A percentile compares a stretch with the other conserved stretches of the same genome.
phyloP scores from a whole-genome alignment of 2,797 vertebrate genomes.

The Anas bernieri region DNA sequence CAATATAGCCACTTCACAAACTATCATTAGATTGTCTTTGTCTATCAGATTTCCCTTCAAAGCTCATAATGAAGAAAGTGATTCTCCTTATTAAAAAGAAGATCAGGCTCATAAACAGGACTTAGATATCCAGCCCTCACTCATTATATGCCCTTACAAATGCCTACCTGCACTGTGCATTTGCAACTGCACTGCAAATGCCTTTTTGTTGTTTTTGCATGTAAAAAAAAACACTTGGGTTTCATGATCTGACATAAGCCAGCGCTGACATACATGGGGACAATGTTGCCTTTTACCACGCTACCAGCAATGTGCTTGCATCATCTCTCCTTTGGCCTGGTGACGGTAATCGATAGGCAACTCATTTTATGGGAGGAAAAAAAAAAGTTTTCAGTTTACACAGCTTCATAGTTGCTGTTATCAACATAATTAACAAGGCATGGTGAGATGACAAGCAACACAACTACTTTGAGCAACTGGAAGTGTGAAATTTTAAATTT shows the following conservation, averaged over 20 bases:
- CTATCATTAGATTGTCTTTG: background rate
- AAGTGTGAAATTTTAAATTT: background rate
- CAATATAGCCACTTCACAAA: background rate
- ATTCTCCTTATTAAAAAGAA: background rate
- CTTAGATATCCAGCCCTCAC: background rate
- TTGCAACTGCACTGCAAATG: background rate
- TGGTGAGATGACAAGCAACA: background rate
- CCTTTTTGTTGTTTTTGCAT: background rate
- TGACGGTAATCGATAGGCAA: background rate
- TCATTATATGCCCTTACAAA: background rate
- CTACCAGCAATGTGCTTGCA: background rate
- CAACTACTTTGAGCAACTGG: background rate
- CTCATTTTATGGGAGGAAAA: background rate
- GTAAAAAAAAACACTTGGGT: background rate
- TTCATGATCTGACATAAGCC: background rate
- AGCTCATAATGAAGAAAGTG: background rate
- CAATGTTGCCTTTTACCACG: background rate
- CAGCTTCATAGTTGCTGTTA: background rate
- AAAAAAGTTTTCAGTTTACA: background rate
- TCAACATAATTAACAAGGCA: background rate
- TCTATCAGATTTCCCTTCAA: background rate
- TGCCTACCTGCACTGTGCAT: background rate
- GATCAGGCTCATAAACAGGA: background rate
- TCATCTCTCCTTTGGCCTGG: background rate
- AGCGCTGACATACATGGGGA: background rate